Base-by-base conservation (phyloP, 2,113 vertebrate species). In the Hippolais icterina region DNA sequence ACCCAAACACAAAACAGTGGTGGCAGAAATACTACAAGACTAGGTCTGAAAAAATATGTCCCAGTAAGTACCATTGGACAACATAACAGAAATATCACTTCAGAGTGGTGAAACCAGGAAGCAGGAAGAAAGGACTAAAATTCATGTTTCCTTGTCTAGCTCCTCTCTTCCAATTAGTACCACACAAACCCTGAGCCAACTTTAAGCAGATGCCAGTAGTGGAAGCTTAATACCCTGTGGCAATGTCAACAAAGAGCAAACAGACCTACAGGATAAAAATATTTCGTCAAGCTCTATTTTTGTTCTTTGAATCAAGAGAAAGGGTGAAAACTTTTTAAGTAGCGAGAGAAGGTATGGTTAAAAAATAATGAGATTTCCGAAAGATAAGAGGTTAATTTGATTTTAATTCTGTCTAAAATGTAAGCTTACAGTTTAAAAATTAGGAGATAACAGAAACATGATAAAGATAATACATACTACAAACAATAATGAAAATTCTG, bases 171-270 rank as follows among this genome's bases (percentile, higher is more conserved):
- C 75, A 80, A 80, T 65, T 53, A 93, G 37, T 72, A 18, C 44
- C 66, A 93, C 35, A 78, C 23, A 75, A 70, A 71, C 14, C 50
- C 61, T 37, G 41, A 86, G 89, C 83, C 87, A 88, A 12, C 59
- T 78, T 83, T 0, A 84, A 68, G 64, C 95, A 96, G 77, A 94
- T 78, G 89, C 52, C 92, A 93, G 69, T n/a, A 91, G 42, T 89
- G 39, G 77, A 92, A 89, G 89, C 87, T 66, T 50, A 29, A 87
- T 46, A 84, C 44, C 89, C 91, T 54, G 80, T 84, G 81, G 80
- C 87, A 94, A 84, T 66, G 56, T 65, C 4, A 6, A 93, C 91
- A 91, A 89, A 93, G 72, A 83, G 42, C 50, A 89, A 86, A 90
- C 33, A 84, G 41, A 91, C 35, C 54, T 61, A 81, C 93, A 57